phyloP scores from a whole-genome alignment of 2,888 invertebrate species.

The Glaucopsyche alexis region DNA sequence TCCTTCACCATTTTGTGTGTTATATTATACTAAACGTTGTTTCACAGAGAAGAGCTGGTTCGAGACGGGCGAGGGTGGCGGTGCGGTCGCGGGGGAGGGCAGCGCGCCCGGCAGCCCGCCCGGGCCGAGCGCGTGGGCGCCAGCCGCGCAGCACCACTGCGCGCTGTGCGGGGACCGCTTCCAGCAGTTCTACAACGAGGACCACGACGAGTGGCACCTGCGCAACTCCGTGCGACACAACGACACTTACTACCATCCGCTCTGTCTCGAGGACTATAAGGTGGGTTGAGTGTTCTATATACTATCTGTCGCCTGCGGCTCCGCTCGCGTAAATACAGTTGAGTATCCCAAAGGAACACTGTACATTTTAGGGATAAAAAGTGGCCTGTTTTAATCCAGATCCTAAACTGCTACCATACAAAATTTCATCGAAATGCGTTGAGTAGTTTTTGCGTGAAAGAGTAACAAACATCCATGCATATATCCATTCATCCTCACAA shows the following conservation, averaged over 20 bases:
- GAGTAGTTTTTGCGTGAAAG: no score
- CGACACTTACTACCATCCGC: constrained; percentile 90
- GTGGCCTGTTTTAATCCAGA: no score
- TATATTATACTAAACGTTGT: constrained; percentile 26
- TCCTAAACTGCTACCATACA: no score
- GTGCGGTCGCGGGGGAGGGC: constrained; percentile 46
- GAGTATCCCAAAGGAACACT: no score
- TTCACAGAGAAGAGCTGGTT: constrained; percentile 91
- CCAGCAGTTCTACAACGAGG: constrained; percentile 97
- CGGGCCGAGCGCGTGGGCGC: constrained; percentile 83
- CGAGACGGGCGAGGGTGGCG: constrained; percentile 84
- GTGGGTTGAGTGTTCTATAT: constrained; percentile 63
- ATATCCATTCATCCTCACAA: no score
- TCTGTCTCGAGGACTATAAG: constrained; percentile 93
- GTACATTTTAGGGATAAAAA: no score
- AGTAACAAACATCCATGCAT: no score
- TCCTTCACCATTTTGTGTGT: no score
- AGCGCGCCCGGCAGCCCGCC: constrained; percentile 50
- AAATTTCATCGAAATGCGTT: no score
- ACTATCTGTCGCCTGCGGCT: no score
- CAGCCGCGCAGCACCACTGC: constrained; percentile 86
- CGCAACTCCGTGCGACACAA: constrained; percentile 89
- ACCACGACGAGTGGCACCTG: constrained; percentile 98
- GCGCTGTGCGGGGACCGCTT: constrained; percentile 96
- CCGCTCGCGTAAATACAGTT: no score